phyloP scores from a whole-genome alignment of 2,888 invertebrate species.

The Empis livida region DNA sequence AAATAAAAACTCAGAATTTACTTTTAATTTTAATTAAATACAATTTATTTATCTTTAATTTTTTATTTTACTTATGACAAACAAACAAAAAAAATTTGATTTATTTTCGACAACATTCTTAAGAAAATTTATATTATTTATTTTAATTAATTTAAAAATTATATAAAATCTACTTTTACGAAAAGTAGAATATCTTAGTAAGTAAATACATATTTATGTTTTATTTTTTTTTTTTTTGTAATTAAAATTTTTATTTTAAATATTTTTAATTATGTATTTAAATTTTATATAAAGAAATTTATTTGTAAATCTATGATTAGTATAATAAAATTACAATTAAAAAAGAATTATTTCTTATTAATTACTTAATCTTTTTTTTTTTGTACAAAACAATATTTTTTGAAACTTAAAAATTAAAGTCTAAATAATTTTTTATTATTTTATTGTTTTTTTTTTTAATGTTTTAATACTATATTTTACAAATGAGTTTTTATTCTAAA shows the following conservation, averaged over 20 bases:
- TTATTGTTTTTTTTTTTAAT: neutral
- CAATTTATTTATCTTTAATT: conserved; percentile 9
- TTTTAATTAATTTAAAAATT: conserved; percentile 8
- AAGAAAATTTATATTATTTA: no score
- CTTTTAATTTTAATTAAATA: conserved; percentile 10
- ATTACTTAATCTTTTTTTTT: no score
- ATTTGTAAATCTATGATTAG: conserved; percentile 1
- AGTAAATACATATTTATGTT: no score
- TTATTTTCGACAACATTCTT: no score
- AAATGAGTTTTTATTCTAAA: no score
- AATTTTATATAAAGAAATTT: conserved; percentile 1
- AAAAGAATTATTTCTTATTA: no score
- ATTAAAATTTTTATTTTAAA: no score
- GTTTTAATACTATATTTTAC: conserved; percentile 2
- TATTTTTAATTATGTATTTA: conserved; percentile 3
- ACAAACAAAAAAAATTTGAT: no score
- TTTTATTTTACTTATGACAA: conserved; percentile 1
- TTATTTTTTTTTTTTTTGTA: neutral
- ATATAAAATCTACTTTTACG: conserved; percentile 16
- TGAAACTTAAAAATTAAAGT: neutral
- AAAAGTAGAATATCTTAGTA: conserved; percentile 11
- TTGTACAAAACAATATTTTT: conserved; percentile 1
- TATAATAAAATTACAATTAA: conserved; percentile 11
- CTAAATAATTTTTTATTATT: neutral
- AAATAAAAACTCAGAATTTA: neutral